These are phyloP conservation scores for Girardia tigrina DNA, from an alignment of 2,888 invertebrate genomes.

Conservation along the genomic window DNA sequence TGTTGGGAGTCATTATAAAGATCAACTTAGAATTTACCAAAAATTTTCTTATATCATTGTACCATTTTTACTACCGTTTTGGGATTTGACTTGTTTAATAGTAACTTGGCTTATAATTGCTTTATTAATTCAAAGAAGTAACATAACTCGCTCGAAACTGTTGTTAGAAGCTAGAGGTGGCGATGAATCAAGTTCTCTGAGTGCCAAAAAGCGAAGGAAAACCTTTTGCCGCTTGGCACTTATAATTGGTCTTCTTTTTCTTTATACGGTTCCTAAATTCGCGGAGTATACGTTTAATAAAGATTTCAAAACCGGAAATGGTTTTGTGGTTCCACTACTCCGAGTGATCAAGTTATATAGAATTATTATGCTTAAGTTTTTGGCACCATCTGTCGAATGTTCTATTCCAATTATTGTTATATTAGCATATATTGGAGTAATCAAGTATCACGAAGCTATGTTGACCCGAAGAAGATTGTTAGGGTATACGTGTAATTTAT, in stretches of 20 bases:
- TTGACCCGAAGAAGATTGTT: neutral
- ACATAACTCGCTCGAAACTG: neutral
- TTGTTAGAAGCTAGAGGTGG: neutral
- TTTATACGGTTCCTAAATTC: neutral
- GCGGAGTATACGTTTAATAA: neutral
- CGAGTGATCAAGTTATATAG: neutral
- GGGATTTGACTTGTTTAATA: slow-evolving; percentile 19
- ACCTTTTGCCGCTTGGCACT: neutral
- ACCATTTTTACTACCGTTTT: neutral
- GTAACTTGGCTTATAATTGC: slow-evolving; percentile 14
- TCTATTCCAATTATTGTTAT: neutral
- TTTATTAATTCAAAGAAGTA: neutral
- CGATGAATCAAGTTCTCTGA: neutral
- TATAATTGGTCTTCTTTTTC: neutral
- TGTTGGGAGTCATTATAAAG: slow-evolving; percentile 1
- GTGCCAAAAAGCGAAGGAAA: slow-evolving; percentile 15
- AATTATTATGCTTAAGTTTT: neutral
- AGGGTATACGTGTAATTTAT: neutral
- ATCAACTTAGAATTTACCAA: neutral
- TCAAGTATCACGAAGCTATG: neutral
- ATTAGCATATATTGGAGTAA: neutral
- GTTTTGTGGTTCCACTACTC: neutral
- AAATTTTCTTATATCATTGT: neutral
- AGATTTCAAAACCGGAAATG: neutral
- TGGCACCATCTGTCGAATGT: neutral